phyloP scores from a whole-genome alignment of 1,140 invertebrate species.

The Muscidifurax raptorellus region DNA sequence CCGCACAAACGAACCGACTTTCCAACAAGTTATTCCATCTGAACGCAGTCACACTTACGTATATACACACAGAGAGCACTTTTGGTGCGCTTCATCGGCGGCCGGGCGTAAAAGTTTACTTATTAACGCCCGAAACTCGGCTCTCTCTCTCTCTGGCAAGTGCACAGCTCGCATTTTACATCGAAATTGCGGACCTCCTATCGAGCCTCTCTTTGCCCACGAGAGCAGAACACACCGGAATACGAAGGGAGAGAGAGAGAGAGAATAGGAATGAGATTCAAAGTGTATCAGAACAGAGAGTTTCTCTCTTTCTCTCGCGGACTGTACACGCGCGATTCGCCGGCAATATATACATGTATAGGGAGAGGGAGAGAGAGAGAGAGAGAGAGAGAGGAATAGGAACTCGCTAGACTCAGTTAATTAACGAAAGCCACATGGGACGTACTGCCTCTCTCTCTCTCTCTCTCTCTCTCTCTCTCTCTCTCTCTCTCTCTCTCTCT shows the following conservation, averaged over 20 bases:
- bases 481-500: constrained; percentile 39
- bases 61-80: no score
- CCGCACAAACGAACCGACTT: no score
- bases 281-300: constrained; percentile 52
- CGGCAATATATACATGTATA: neutral
- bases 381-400: neutral
- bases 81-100: neutral
- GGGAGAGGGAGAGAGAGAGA: neutral
- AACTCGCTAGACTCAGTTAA: constrained; percentile 60
- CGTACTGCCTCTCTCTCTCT: constrained; percentile 33
- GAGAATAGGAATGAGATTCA: constrained; percentile 45
- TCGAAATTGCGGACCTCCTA: neutral
- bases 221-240: neutral
- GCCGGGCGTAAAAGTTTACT: constrained; percentile 4
- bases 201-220: neutral
- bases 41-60: no score
- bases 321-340: neutral
- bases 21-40: no score
- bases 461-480: constrained; percentile 51
- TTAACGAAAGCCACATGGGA: constrained; percentile 66
- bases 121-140: constrained; percentile 5
- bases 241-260: neutral
- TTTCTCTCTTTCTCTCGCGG: neutral
- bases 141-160: neutral
- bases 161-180: neutral